Evolutionary conservation across 1,140 invertebrate species (phyloP).

Genomic region (Drosophila parabipectinata): DNA sequence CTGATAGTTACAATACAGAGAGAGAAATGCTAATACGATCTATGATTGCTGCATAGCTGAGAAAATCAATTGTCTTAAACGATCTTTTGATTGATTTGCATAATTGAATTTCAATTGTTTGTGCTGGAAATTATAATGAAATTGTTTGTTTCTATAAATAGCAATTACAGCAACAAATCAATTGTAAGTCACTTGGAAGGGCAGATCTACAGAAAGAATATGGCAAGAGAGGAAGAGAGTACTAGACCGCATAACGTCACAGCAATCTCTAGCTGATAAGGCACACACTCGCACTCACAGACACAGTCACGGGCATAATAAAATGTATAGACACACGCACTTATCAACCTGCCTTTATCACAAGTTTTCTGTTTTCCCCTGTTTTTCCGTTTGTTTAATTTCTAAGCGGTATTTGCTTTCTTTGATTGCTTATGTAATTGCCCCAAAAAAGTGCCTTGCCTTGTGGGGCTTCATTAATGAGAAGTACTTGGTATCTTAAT

Average conservation of each 20-base stretch:
- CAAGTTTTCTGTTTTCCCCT: conserved; percentile 6
- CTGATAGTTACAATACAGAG: too few species aligned
- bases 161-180: conserved; percentile 47
- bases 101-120: conserved; percentile 64
- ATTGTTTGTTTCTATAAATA: conserved; percentile 70
- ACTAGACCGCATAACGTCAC: conserved; percentile 23
- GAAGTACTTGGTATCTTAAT: conserved; percentile 27
- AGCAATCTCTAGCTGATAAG: conserved; percentile 42
- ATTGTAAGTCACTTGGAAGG: conserved; percentile 32
- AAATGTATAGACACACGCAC: conserved; percentile 5
- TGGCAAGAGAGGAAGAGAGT: conserved; percentile 3
- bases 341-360: conserved; percentile 49
- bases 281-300: not conserved
- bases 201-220: not conserved
- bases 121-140: conserved; percentile 64
- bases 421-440: conserved; percentile 10
- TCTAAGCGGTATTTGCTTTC: conserved; percentile 27
- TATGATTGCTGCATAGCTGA: not conserved
- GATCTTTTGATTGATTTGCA: conserved; percentile 36
- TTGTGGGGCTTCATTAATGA: conserved; percentile 35
- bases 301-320: not conserved
- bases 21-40: too few species aligned
- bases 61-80: not conserved
- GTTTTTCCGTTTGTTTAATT: conserved; percentile 39
- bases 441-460: conserved; percentile 19